phyloP scores from a whole-genome alignment of 2,888 invertebrate species.

The Amaurobius ferox region DNA sequence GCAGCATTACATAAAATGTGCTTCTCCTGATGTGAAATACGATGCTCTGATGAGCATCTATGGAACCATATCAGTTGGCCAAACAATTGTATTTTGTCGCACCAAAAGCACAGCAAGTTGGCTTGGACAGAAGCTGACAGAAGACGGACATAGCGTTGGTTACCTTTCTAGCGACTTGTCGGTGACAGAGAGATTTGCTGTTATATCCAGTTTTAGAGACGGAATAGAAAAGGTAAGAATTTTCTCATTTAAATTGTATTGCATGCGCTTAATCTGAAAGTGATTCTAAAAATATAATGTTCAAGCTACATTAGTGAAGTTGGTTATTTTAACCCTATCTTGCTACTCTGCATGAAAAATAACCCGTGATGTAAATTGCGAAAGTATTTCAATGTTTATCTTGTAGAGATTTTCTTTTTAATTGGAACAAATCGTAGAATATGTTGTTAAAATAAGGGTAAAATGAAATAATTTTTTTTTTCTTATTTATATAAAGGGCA shows the following conservation, averaged over 20 bases:
- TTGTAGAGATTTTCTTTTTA: too few species aligned
- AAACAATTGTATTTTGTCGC: conserved; percentile 96
- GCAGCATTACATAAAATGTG: conserved; percentile 94
- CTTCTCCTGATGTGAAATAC: conserved; percentile 91
- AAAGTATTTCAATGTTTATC: too few species aligned
- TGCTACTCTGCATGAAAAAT: too few species aligned
- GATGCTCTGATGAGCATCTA: conserved; percentile 96
- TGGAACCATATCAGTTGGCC: conserved; percentile 95
- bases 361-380: too few species aligned
- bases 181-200: conserved; percentile 92
- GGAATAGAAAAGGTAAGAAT: conserved; percentile 93
- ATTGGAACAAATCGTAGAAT: too few species aligned
- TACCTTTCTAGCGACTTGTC: conserved; percentile 94
- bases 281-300: too few species aligned
- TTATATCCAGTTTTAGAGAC: conserved; percentile 92
- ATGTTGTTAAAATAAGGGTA: too few species aligned
- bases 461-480: too few species aligned
- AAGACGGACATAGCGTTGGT: conserved; percentile 95
- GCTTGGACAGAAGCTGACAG: conserved; percentile 85
- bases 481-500: too few species aligned
- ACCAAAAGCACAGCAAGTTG: conserved; percentile 79
- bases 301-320: too few species aligned
- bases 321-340: too few species aligned
- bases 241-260: background rate
- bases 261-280: background rate